Evolutionary conservation across 2,113 vertebrate genomes (phyloP).

Genomic region (Greenwoodochromis staneri): DNA sequence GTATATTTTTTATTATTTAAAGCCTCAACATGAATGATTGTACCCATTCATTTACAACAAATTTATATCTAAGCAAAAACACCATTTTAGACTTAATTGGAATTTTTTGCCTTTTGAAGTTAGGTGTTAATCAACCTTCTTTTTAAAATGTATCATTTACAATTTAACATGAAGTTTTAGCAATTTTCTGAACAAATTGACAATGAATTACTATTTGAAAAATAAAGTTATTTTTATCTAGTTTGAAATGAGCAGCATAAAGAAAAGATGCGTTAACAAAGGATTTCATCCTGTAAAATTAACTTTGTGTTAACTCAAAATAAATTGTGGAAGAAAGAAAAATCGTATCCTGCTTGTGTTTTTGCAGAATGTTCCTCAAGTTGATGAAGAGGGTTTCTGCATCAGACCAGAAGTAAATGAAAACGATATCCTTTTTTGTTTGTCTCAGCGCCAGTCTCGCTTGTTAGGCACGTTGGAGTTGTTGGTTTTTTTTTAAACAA

Average conservation of each 20-base stretch:
- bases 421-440: conserved; percentile 84
- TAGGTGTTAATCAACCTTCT: background rate
- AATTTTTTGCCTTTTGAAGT: background rate
- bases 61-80: background rate
- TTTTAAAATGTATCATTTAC: background rate
- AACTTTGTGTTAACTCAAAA: background rate
- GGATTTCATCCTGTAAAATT: background rate
- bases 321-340: background rate
- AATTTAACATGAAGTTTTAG: background rate
- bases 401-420: conserved; percentile 90
- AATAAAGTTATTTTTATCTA: background rate
- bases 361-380: conserved; percentile 85
- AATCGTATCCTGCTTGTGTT: background rate
- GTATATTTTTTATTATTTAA: background rate
- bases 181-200: background rate
- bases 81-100: background rate
- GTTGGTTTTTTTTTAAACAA: accelerated
- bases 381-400: conserved; percentile 95
- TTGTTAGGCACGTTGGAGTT: background rate
- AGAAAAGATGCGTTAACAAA: background rate
- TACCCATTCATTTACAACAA: background rate
- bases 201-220: background rate
- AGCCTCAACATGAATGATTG: background rate
- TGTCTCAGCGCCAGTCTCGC: background rate
- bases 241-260: background rate